Base-by-base conservation (phyloP, 2,888 invertebrate genomes). In the Cheilosia vulpina region DNA sequence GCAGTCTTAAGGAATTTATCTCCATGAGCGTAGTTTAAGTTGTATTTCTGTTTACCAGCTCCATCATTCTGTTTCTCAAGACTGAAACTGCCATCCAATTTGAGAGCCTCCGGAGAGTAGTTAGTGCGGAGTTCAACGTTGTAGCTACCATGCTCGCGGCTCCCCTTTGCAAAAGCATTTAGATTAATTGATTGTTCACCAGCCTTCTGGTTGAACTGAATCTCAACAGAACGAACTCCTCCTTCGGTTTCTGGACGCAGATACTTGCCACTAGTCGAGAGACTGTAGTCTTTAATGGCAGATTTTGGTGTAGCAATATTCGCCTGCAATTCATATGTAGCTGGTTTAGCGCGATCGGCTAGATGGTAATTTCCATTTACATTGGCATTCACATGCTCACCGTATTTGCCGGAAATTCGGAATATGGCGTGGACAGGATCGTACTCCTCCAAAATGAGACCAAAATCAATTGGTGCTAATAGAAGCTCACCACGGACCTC, bases 241-340 rank as follows among this genome's bases (percentile, higher is more conserved):
- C 77, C 84, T 1, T 87, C 88, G 7, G 90, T 87, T 19, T 88
- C 66, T 0, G 93, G 90, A 5, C 89, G 83, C 17, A 91, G 58
- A 0, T 92, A 17, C 13, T 90, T 92, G 0, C 92, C 92, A 21
- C 89, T 88, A 0, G 93, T 91, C 2, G 92, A 90, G 0, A 91
- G 15, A 19, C 88, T 88, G 43, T 88, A 76, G 3, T 76, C 87
- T 57, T 94, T 94, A 0, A 95, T 91, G 47, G 93, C 93, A 1
- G 94, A 94, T 66, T 93, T 93, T 0, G 95, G 95, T 24, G 95
- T 89, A 21, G 93, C 92, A 0, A 95, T 9, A 4, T 93, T 92
- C 0, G 94, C 21, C 0, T 92, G 90, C 47, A 92, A 82, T 34
- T 94, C 94, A n/a, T 93, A 93, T 3, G 92, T 89, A 34, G 94